A percentile compares a stretch with the other conserved stretches of the same genome.
These are phyloP conservation scores for Pseudorhombus dupliciocellatus DNA, from an alignment of 2,113 vertebrate genomes.

Conservation along the genomic window DNA sequence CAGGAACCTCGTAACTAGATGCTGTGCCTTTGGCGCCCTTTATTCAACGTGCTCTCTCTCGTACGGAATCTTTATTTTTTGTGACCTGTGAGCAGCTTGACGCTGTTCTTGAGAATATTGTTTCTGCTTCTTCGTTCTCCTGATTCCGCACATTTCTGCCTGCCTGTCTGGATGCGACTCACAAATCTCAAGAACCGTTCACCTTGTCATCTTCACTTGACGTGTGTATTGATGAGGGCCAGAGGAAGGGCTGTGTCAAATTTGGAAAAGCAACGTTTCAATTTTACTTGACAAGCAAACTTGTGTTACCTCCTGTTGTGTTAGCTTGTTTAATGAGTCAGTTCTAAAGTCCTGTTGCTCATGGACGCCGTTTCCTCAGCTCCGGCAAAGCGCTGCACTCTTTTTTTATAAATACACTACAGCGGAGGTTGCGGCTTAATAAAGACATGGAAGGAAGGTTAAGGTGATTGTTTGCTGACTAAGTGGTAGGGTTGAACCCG, in stretches of 20 bases:
- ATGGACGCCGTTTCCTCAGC: too few species aligned
- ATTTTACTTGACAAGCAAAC: too few species aligned
- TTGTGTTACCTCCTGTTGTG: too few species aligned
- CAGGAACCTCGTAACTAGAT: slow-evolving; percentile 17
- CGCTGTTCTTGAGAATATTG: too few species aligned
- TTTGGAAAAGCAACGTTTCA: background rate
- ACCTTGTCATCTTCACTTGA: background rate
- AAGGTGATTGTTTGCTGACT: slow-evolving; percentile 30
- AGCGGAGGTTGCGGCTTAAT: slow-evolving; percentile 6
- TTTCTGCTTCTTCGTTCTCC: too few species aligned
- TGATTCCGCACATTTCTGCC: too few species aligned
- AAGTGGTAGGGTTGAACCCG: slow-evolving; percentile 41
- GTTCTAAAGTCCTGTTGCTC: too few species aligned
- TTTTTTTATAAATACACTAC: slow-evolving; percentile 2
- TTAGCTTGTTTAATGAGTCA: too few species aligned
- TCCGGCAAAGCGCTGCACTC: too few species aligned
- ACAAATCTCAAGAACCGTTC: background rate
- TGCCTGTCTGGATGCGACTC: too few species aligned
- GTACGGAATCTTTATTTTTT: background rate
- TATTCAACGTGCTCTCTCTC: slow-evolving; percentile 11
- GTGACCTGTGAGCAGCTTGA: too few species aligned
- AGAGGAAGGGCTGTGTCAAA: background rate
- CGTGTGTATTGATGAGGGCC: background rate
- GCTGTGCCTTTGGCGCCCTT: slow-evolving; percentile 33
- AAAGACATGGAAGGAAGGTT: slow-evolving; percentile 16